Base-by-base conservation (phyloP, 2,888 invertebrate genomes). In the Agrilus biguttatus region DNA sequence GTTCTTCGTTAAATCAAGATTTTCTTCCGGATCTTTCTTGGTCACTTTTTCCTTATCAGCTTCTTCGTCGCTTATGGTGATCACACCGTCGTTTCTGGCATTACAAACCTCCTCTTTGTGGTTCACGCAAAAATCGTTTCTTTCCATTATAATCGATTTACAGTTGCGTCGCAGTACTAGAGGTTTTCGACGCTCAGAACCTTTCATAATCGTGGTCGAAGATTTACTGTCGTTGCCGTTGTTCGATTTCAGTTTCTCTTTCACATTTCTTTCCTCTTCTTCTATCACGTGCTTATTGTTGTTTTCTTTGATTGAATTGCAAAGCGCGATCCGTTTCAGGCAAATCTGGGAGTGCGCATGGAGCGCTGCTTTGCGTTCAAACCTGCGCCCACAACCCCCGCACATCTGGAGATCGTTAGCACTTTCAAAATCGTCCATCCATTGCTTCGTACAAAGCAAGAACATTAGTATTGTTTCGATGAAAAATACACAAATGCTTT, bases 331-430 rank as follows among this genome's bases (percentile, higher is more conserved):
- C 37, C 76, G 66, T 47, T 75, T 74, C 47, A 66, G 71, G 60
- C 83, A 85, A 43, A 76, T 77, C 57, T 78, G 74, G 34, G 78
- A 72, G 65, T 84, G 85, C 14, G 83, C 77, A 6, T 76, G 74
- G 4, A 84, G 66, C 2, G 83, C 83, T 10, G 82, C 83, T 49
- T 77, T 77, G 1, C 82, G 71, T 57, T 83, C 83, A 57, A 84
- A 84, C 45, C 74, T 70, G 50, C 80, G 77, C 0, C 79, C 80
- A 60, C 85, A 85, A 1, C 76, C 77, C 14, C 75, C 77, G 57
- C 80, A 77, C 58, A 72, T 77, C 57, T 52, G 80, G 65, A 77
- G 57, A 50, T 74, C 75, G 10, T 72, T 68, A 52, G 75, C 75
- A 8, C 71, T 68, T 55, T 81, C 80, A 52, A 80, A 68, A 59